Conservation (phyloP, 2,113 vertebrate species). For the Empidonax alnorum region DNA sequence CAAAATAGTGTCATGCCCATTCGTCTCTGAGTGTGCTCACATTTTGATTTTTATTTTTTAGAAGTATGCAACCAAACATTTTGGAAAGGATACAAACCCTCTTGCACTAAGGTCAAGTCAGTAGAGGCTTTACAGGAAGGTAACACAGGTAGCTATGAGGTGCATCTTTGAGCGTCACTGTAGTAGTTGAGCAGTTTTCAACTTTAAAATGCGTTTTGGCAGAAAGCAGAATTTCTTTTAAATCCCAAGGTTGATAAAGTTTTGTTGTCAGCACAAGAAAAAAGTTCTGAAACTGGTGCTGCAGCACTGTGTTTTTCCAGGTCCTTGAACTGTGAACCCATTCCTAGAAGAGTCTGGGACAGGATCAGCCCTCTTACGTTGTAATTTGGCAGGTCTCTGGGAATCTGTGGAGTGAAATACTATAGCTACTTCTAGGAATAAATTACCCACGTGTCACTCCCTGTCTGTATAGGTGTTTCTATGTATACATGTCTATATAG, state of each 20-base stretch:
- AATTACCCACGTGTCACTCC: background rate
- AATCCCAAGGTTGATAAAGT: background rate
- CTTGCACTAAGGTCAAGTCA: background rate
- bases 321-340: background rate
- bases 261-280: background rate
- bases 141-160: background rate
- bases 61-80: background rate
- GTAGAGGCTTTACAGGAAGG: background rate
- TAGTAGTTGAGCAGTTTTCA: background rate
- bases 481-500: accelerated
- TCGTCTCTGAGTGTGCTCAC: background rate
- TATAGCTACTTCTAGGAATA: background rate
- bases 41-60: background rate
- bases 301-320: background rate
- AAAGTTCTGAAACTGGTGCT: background rate
- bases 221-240: background rate
- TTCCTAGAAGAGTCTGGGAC: background rate
- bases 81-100: background rate
- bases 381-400: background rate
- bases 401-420: background rate
- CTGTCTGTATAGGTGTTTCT: background rate
- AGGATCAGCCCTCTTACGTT: accelerated
- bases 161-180: background rate
- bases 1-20: background rate
- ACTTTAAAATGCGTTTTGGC: background rate